These are phyloP conservation scores for Sebastiscus tertius DNA, from an alignment of 2,797 vertebrate species.

Conservation along the genomic window DNA sequence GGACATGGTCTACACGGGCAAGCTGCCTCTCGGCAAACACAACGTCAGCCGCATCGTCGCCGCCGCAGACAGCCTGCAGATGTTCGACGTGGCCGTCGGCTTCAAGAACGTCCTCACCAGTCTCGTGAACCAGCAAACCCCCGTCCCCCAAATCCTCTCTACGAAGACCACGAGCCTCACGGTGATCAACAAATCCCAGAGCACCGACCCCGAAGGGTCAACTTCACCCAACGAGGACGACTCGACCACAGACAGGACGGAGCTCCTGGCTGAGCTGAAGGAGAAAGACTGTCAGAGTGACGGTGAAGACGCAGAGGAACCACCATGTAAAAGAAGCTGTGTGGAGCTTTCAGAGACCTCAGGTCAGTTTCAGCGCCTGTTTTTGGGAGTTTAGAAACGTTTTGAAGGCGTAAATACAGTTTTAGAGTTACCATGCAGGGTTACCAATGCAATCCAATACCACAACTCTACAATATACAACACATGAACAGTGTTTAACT, in stretches of 20 bases:
- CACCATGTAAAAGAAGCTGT: conserved; percentile 41
- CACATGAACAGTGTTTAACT: not conserved
- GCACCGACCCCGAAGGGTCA: not conserved
- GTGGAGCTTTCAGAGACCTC: conserved; percentile 23
- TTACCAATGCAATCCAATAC: too few relatives aligned
- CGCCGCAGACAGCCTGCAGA: conserved; percentile 90
- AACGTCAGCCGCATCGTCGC: conserved; percentile 88
- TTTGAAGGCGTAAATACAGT: not conserved
- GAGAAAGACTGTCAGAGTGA: not conserved
- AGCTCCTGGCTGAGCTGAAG: not conserved
- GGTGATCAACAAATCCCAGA: not conserved
- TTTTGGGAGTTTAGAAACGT: not conserved
- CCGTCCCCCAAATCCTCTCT: not conserved
- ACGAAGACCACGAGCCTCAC: not conserved
- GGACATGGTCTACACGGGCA: conserved; percentile 90
- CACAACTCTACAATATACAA: not conserved
- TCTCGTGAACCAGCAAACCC: conserved; percentile 75
- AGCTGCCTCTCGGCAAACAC: conserved; percentile 88
- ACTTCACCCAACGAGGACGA: not conserved
- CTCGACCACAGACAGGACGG: not conserved
- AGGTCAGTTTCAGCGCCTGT: conserved; percentile 48
- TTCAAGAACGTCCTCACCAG: conserved; percentile 89
- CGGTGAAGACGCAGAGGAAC: conserved; percentile 1
- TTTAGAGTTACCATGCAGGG: not conserved
- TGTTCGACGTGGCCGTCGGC: conserved; percentile 91